These are phyloP conservation scores for Zaprionus nigranus DNA, from an alignment of 1,140 invertebrate species.

Conservation along the genomic window DNA sequence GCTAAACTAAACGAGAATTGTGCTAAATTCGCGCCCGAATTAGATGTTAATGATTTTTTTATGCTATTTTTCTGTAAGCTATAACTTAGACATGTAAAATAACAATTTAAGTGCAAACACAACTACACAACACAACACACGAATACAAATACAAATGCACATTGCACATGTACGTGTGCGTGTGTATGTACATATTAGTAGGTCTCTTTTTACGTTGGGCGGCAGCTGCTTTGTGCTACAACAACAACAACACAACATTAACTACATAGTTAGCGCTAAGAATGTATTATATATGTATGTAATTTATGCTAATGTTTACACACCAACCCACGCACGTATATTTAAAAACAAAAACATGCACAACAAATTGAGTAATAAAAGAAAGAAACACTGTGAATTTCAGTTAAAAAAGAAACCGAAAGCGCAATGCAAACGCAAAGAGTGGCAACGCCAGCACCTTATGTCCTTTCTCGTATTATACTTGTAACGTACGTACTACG, in stretches of 20 bases:
- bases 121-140: constrained; percentile 10
- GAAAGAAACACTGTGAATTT: constrained; percentile 34
- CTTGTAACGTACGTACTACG: constrained; percentile 16
- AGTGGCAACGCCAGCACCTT: not conserved
- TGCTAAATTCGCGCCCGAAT: constrained; percentile 11
- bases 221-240: constrained; percentile 25
- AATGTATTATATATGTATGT: constrained; percentile 69
- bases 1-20: constrained; percentile 12
- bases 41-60: constrained; percentile 1
- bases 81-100: constrained; percentile 23
- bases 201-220: constrained; percentile 27
- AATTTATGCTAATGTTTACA: constrained; percentile 65
- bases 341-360: constrained; percentile 42
- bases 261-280: constrained; percentile 52
- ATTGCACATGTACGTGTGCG: not conserved
- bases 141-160: not conserved
- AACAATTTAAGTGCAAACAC: constrained; percentile 14
- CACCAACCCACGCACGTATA: constrained; percentile 27
- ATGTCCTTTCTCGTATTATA: constrained; percentile 5
- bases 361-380: constrained; percentile 31
- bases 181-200: constrained; percentile 40
- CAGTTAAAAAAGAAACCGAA: not conserved
- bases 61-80: constrained; percentile 15
- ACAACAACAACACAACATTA: constrained; percentile 32
- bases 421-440: not conserved